Base-by-base conservation (phyloP, 2,113 vertebrate species). In the Casuarius casuarius region DNA sequence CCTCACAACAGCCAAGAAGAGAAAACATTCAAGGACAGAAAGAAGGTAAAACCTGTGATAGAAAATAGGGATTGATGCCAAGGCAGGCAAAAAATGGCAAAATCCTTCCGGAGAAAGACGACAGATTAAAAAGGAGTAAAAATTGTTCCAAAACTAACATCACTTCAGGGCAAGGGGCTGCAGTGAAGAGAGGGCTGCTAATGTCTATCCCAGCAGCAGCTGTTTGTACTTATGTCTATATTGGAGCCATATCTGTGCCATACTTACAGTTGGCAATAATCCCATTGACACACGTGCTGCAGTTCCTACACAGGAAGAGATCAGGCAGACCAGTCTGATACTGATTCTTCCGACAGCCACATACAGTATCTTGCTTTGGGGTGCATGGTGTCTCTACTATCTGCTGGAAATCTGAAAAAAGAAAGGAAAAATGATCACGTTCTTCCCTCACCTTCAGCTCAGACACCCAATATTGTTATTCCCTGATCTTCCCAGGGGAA, bases 301-400 rank as follows among this genome's bases (percentile, higher is more conserved):
- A 98, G 66, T 96, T 92, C 77, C 61, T 82, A 56, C 97, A 98
- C 33, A 7, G 61, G 54, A 98, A 98, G 35, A 89, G 29, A 62
- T 88, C 73, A 0, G 3, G 26, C 1, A 0, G 3, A 48, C n/a
- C 62, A 62, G 17, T 5, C 71, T 84, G 93, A 61, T 96, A 98
- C 0, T 97, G 94, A 49, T 97, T 92, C n/a, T 65, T 80, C 48
- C 26, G 79, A 86, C 97, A 98, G 46, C 97, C 96, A 10, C 97
- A 98, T 4, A 96, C 35, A 0, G 97, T 98, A 51, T 98, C 90
- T 49, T 94, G 73, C 56, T 87, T 79, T 35, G n/a, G 73, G 22
- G 51, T 97, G 83, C 97, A 98, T 5, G 68, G 67, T 2, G 7
- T 31, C 74, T 71, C 44, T 52, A 61, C 56, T 91, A 97, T 92